Evolutionary conservation across 2,797 vertebrate genomes (phyloP).

Genomic region (Vespertilio murinus): DNA sequence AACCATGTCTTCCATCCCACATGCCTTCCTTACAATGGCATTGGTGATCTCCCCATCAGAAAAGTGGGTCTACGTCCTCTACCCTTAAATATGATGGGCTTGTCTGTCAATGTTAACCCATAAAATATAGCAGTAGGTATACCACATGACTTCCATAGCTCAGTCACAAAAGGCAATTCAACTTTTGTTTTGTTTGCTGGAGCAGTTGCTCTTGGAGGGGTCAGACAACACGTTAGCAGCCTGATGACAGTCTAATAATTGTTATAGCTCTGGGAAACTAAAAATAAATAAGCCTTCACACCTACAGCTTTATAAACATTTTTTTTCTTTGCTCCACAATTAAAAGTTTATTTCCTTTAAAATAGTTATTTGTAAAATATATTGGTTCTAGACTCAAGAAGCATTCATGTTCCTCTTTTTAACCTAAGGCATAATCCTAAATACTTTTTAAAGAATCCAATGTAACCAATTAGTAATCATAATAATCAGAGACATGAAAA

Average conservation of each 20-base stretch:
- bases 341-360: background rate
- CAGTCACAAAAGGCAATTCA: background rate
- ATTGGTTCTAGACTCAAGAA: slow-evolving; percentile 1
- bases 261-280: slow-evolving; percentile 5
- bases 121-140: background rate
- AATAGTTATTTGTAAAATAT: background rate
- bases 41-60: background rate
- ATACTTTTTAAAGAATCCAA: background rate
- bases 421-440: background rate
- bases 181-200: background rate
- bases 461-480: background rate
- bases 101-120: background rate
- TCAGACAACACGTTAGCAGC: background rate
- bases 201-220: background rate
- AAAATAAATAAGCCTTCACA: slow-evolving; percentile 19
- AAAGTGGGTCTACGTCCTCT: background rate
- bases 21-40: background rate
- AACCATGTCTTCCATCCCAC: background rate
- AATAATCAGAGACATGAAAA: background rate
- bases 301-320: background rate
- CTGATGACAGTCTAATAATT: background rate
- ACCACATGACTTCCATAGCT: background rate
- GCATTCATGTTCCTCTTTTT: background rate
- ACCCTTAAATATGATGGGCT: background rate
- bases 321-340: background rate